A percentile compares a stretch with the other conserved stretches of the same genome.
Evolutionary conservation across 2,888 invertebrate species (phyloP).

Genomic region (Hypomecis punctinalis): DNA sequence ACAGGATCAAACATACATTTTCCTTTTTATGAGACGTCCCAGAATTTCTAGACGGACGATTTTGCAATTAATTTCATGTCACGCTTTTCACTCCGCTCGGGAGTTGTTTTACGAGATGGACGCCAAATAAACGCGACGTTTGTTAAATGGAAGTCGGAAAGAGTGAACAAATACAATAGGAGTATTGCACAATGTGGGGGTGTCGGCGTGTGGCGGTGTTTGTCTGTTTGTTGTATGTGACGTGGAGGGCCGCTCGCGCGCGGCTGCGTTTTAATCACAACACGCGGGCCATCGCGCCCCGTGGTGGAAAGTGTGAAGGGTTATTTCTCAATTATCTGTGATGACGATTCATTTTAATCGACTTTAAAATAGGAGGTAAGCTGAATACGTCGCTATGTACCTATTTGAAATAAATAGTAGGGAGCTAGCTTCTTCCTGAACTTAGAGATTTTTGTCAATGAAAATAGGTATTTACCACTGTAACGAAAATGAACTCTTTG

Average conservation of each 20-base stretch:
- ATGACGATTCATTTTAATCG: neutral
- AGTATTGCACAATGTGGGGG: constrained; percentile 32
- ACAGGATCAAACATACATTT: too few species aligned
- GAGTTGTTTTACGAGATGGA: neutral
- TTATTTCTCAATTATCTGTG: constrained; percentile 17
- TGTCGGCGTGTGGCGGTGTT: constrained; percentile 33
- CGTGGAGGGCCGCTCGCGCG: constrained; percentile 52
- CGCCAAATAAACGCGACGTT: constrained; percentile 17
- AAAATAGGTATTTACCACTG: too few species aligned
- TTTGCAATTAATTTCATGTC: constrained; percentile 8
- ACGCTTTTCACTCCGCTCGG: neutral
- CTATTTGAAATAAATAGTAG: too few species aligned
- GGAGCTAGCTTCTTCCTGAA: too few species aligned
- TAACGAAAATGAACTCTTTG: too few species aligned
- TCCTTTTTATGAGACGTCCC: neutral
- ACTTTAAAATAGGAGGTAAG: too few species aligned
- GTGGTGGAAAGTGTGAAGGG: constrained; percentile 5
- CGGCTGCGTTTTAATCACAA: constrained; percentile 59
- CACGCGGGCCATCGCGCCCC: constrained; percentile 6
- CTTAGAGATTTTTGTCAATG: too few species aligned
- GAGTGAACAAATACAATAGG: constrained; percentile 30
- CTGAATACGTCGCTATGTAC: too few species aligned
- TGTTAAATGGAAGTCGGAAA: constrained; percentile 14
- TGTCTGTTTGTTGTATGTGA: constrained; percentile 48
- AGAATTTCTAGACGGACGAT: neutral